A percentile compares a stretch with the other conserved stretches of the same genome.
Evolutionary conservation across 2,113 vertebrate genomes (phyloP).

Genomic region (Peromyscus maniculatus): DNA sequence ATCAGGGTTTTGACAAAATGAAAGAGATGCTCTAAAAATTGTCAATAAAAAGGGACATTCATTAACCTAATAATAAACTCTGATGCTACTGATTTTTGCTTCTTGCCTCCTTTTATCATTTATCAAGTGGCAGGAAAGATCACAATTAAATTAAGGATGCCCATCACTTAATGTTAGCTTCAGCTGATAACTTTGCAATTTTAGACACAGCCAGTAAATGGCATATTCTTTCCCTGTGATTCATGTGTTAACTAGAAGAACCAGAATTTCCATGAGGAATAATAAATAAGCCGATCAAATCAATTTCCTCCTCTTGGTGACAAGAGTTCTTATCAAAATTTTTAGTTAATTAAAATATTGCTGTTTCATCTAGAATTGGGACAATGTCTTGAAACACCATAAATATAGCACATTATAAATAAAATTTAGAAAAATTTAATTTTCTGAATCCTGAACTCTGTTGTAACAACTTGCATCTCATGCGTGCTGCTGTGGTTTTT

Average conservation of each 20-base stretch:
- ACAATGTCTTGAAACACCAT: slow-evolving; percentile 56
- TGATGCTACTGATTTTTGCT: not conserved
- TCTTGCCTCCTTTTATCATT: not conserved
- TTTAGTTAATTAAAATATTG: slow-evolving; percentile 54
- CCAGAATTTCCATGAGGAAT: slow-evolving; percentile 41
- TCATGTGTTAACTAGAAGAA: slow-evolving; percentile 55
- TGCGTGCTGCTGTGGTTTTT: not conserved
- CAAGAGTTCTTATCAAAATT: slow-evolving; percentile 61
- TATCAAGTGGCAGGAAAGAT: not conserved
- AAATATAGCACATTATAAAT: slow-evolving; percentile 39
- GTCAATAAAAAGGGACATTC: not conserved
- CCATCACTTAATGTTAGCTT: not conserved
- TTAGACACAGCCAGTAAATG: slow-evolving; percentile 32
- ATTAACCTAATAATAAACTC: not conserved
- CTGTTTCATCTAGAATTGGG: slow-evolving; percentile 55
- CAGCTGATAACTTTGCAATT: slow-evolving; percentile 24
- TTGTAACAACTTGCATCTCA: not conserved
- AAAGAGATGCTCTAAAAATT: not conserved
- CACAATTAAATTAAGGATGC: slow-evolving; percentile 42
- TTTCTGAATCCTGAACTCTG: not conserved
- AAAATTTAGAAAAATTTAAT: slow-evolving; percentile 58
- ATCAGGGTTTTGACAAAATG: not conserved
- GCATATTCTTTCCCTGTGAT: not conserved
- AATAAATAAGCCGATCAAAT: slow-evolving; percentile 63
- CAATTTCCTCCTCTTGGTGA: slow-evolving; percentile 57